A percentile compares a stretch with the other conserved stretches of the same genome.
These are phyloP conservation scores for Macrotis lagotis DNA, from an alignment of 2,113 vertebrate species.

Conservation along the genomic window DNA sequence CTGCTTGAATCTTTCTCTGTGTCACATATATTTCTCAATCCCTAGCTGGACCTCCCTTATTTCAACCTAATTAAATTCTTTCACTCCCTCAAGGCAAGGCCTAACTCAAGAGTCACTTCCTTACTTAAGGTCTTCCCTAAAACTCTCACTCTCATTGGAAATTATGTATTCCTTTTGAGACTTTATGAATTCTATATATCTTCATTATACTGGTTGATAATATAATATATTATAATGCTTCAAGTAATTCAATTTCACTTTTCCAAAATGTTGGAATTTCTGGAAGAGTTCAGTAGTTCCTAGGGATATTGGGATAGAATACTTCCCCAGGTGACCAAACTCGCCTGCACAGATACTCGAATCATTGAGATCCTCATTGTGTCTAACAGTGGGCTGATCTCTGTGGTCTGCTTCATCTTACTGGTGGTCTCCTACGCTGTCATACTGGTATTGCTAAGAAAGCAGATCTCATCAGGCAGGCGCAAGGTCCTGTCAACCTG, in stretches of 20 bases:
- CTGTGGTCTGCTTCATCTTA: slow-evolving; percentile 74
- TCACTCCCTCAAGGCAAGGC: background rate
- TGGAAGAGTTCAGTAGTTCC: background rate
- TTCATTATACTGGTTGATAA: background rate
- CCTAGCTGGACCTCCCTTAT: background rate
- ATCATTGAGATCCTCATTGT: slow-evolving; percentile 78
- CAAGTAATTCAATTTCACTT: background rate
- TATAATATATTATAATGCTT: background rate
- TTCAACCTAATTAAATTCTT: background rate
- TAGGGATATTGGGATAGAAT: background rate
- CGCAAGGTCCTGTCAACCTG: slow-evolving; percentile 80
- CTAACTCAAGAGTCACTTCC: background rate
- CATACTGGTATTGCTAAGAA: slow-evolving; percentile 75
- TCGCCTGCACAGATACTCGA: slow-evolving; percentile 75
- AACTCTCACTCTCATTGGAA: background rate
- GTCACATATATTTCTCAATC: background rate
- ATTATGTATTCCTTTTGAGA: background rate
- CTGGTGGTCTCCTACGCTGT: slow-evolving; percentile 75
- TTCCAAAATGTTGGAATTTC: background rate
- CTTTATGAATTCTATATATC: background rate
- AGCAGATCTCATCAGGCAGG: slow-evolving; percentile 65
- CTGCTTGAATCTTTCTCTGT: background rate
- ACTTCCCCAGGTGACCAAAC: slow-evolving; percentile 65
- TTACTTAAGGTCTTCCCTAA: background rate
- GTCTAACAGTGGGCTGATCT: slow-evolving; percentile 78